Evolutionary conservation across 2,113 vertebrate species (phyloP).

Genomic region (Protobothrops mucrosquamatus): DNA sequence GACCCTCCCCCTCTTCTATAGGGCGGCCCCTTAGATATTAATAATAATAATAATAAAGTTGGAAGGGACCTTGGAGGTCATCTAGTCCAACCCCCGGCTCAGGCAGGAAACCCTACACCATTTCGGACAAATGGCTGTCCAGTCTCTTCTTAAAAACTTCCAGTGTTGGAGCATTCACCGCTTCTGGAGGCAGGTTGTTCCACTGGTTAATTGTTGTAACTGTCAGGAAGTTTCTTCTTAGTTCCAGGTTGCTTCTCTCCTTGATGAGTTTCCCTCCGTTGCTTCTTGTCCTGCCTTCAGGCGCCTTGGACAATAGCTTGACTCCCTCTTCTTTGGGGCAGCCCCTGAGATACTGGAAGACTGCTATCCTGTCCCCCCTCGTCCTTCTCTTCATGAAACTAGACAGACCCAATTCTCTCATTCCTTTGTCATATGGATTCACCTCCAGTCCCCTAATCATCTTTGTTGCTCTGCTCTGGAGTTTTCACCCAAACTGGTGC

Average conservation of each 20-base stretch:
- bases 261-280: not conserved
- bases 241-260: not conserved
- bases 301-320: fast-evolving
- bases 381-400: not conserved
- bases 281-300: too few species aligned
- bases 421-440: fast-evolving
- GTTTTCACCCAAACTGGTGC: not conserved
- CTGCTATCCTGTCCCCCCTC: not conserved
- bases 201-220: too few species aligned
- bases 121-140: too few species aligned
- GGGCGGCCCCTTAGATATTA: not conserved
- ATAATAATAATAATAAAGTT: too few species aligned
- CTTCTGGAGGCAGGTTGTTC: too few species aligned
- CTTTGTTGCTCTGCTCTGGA: not conserved
- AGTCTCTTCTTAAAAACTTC: too few species aligned
- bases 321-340: not conserved
- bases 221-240: not conserved
- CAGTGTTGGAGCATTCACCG: too few species aligned
- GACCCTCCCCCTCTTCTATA: not conserved
- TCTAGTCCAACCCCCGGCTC: too few species aligned
- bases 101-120: too few species aligned
- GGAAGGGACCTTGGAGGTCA: not conserved
- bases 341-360: not conserved
- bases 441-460: not conserved
- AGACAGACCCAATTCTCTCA: not conserved